A percentile compares a stretch with the other conserved stretches of the same genome.
Conservation (phyloP, 2,113 vertebrate species). For the Antennarius striatus region DNA sequence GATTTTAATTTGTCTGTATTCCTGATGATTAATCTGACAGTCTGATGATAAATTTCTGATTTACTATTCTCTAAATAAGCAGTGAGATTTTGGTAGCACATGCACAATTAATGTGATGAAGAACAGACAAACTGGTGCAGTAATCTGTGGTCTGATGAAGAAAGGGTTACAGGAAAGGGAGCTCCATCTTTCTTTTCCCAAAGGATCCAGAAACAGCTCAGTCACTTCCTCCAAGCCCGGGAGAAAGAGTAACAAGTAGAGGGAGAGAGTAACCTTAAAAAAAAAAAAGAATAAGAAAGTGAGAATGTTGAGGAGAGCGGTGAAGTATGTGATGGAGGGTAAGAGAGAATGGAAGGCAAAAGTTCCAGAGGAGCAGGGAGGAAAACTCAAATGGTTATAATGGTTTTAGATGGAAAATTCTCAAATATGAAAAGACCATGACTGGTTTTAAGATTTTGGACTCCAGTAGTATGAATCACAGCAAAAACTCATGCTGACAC, state of each 20-base stretch:
- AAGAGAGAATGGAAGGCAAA: conserved; percentile 38
- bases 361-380: conserved; percentile 7
- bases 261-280: conserved; percentile 23
- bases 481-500: conserved; percentile 35
- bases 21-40: neutral
- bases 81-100: neutral
- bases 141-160: conserved; percentile 40
- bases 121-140: conserved; percentile 9
- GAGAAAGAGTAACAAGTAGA: conserved; percentile 57
- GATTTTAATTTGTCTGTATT: conserved; percentile 30
- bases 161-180: conserved; percentile 81
- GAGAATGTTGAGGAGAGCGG: conserved; percentile 30
- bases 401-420: conserved; percentile 67
- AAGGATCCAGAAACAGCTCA: conserved; percentile 73
- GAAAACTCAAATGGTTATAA: conserved; percentile 9
- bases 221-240: conserved; percentile 76
- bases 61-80: neutral
- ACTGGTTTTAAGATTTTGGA: conserved; percentile 42
- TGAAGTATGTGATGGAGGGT: conserved; percentile 34
- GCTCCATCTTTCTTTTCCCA: conserved; percentile 71
- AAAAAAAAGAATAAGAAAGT: neutral
- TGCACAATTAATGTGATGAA: conserved; percentile 15
- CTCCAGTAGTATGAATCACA: conserved; percentile 54
- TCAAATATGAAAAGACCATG: conserved; percentile 57
- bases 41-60: neutral